phyloP scores from a whole-genome alignment of 2,888 invertebrate genomes.

The Carterocephalus palaemon region DNA sequence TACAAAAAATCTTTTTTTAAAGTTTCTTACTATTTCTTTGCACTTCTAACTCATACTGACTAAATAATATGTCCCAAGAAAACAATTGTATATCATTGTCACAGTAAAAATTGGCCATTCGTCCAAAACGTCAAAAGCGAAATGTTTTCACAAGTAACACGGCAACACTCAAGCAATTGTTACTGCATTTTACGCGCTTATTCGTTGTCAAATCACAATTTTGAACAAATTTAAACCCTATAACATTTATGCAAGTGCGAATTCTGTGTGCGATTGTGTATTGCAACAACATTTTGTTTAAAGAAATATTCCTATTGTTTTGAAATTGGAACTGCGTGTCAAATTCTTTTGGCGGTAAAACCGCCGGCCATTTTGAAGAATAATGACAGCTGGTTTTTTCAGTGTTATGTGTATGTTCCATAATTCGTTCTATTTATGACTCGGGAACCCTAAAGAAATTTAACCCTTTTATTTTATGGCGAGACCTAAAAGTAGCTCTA shows the following conservation, averaged over 20 bases:
- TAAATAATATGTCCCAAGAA: too few relatives aligned
- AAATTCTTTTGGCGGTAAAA: slow-evolving; percentile 16
- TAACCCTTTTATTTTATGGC: too few relatives aligned
- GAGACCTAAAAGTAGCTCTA: too few relatives aligned
- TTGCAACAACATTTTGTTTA: slow-evolving; percentile 11
- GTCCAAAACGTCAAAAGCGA: slow-evolving; percentile 38
- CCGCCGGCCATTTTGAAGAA: slow-evolving; percentile 5
- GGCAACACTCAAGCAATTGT: slow-evolving; percentile 44
- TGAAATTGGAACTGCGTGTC: not conserved
- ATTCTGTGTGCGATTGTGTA: not conserved
- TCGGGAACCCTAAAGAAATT: too few relatives aligned
- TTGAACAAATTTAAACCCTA: slow-evolving; percentile 10
- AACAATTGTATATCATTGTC: slow-evolving; percentile 31
- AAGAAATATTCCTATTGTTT: slow-evolving; percentile 12
- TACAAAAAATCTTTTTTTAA: too few relatives aligned
- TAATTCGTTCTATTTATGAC: too few relatives aligned
- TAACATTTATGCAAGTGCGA: not conserved
- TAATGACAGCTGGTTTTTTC: too few relatives aligned
- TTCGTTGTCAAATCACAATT: slow-evolving; percentile 11
- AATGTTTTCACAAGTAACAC: slow-evolving; percentile 37
- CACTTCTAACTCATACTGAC: too few relatives aligned
- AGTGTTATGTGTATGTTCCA: too few relatives aligned
- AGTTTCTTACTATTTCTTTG: too few relatives aligned
- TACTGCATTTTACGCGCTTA: slow-evolving; percentile 32
- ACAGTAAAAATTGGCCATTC: slow-evolving; percentile 31